Base-by-base conservation (phyloP, 2,113 vertebrate species). In the Lucifuga dentata region DNA sequence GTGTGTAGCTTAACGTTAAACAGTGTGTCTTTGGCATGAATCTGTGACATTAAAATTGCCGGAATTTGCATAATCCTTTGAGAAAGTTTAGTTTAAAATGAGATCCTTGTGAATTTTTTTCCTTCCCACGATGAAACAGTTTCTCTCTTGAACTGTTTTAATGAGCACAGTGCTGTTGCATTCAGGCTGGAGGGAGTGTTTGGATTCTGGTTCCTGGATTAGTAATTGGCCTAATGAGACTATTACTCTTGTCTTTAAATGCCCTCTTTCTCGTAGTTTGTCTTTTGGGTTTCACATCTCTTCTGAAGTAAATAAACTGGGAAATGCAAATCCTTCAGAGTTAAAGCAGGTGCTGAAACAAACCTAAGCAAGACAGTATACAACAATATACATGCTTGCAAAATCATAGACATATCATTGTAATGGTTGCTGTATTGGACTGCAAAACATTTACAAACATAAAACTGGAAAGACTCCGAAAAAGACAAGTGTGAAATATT, bases 161-260 rank as follows among this genome's bases (percentile, higher is more conserved):
- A 84, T 85, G 80, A 88, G 81, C 84, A 59, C 38, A 6, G 12
- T 13, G 46, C 10, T 38, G 45, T 45, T 44, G 21, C 10, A 8
- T 71, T 59, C 46, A 69, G 64, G 66, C 79, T 24, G 8, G 65
- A 35, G 11, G 53, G n/a, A 43, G 38, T 68, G 36, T 77, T 59
- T 69, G 13, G 57, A 56, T 73, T 21, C 51, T 71, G 24, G 12
- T 50, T 74, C 38, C 52, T 58, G 45, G 67, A 63, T 58, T 62
- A 50, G 67, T 73, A 78, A 79, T 72, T 81, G 45, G 40, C 20
- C 61, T 67, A 77, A 76, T 82, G 73, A 86, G 61, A 59, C 65
- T 64, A 23, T 53, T 80, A 71, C 59, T 70, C 2, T 1, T 50
- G 73, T 43, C 70, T 39, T 66, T 72, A 61, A 83, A 69, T 20